Conservation (phyloP, 2,113 vertebrate species). For the Mustela nigripes region DNA sequence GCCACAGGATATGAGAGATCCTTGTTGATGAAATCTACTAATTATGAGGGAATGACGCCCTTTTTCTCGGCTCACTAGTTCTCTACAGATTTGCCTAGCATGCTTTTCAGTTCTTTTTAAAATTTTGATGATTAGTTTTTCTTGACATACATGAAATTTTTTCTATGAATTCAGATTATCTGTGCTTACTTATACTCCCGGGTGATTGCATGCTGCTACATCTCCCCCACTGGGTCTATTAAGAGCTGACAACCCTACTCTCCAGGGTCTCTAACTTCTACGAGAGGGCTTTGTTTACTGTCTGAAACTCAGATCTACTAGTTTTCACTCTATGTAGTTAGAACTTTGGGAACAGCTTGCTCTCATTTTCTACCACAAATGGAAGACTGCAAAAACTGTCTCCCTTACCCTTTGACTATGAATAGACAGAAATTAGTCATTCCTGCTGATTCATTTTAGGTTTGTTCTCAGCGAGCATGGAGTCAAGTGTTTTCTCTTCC, state of each 20-base stretch:
- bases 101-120: background rate
- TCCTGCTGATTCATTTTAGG: conserved; percentile 26
- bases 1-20: background rate
- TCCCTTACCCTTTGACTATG: background rate
- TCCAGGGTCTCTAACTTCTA: background rate
- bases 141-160: background rate
- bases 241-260: background rate
- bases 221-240: background rate
- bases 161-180: background rate
- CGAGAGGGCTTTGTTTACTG: background rate
- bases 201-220: background rate
- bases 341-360: background rate
- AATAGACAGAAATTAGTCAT: conserved; percentile 50
- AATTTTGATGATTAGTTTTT: conserved; percentile 2
- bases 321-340: background rate
- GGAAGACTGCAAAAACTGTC: background rate
- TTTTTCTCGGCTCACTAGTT: background rate
- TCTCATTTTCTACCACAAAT: background rate
- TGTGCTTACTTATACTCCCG: background rate
- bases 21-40: background rate
- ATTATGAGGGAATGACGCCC: background rate
- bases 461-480: background rate
- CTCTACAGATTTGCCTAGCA: background rate
- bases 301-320: background rate
- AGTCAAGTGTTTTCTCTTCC: background rate